A percentile compares a stretch with the other conserved stretches of the same genome.
Evolutionary conservation across 2,888 invertebrate genomes (phyloP).

Genomic region (Drosophila neonasuta): DNA sequence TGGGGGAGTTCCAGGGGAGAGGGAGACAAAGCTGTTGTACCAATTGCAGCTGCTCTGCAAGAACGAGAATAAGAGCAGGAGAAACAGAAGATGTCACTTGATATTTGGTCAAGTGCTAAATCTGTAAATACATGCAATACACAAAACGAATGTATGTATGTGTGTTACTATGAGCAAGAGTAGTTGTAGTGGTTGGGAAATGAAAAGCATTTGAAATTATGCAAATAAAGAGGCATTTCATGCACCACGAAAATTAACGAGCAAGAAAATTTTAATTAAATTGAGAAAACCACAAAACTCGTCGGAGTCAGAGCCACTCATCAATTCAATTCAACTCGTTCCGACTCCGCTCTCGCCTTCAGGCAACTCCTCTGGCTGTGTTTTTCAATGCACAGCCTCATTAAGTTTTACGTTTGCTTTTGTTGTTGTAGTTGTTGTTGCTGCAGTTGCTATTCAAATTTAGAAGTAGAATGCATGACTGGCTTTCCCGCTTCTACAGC

Average conservation of each 20-base stretch:
- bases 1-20: neutral
- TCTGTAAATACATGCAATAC: neutral
- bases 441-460: constrained; percentile 69
- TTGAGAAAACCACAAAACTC: constrained; percentile 53
- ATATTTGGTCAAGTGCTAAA: constrained; percentile 25
- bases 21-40: neutral
- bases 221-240: constrained; percentile 68
- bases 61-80: neutral
- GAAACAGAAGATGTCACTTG: neutral
- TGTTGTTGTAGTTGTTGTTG: constrained; percentile 42
- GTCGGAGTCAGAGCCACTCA: constrained; percentile 28
- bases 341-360: constrained; percentile 27
- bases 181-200: constrained; percentile 21
- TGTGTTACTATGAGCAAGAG: neutral
- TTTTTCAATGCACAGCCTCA: constrained; percentile 65
- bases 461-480: constrained; percentile 61
- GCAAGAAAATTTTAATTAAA: constrained; percentile 73
- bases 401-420: constrained; percentile 70
- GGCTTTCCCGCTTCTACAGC: constrained; percentile 6
- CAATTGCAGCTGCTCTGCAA: neutral
- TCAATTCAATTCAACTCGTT: constrained; percentile 36
- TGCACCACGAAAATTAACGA: constrained; percentile 66
- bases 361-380: constrained; percentile 37
- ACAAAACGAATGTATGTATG: neutral
- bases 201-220: constrained; percentile 66